A percentile compares a stretch with the other conserved stretches of the same genome.
These are phyloP conservation scores for Dermatemys mawii DNA, from an alignment of 2,113 vertebrate species.

Conservation along the genomic window DNA sequence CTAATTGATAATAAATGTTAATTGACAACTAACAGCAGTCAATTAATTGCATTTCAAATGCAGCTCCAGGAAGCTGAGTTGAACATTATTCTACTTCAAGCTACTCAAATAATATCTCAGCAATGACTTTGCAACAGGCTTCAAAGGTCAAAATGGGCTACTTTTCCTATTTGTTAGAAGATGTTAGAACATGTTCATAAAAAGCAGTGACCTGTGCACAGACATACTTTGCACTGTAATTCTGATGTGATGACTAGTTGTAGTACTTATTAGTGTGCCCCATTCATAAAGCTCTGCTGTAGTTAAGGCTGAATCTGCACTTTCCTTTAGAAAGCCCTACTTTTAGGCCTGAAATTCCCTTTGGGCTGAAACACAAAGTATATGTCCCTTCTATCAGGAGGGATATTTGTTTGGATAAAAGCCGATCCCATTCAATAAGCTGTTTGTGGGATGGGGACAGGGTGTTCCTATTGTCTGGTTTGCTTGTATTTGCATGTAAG, in stretches of 20 bases:
- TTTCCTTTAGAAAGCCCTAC: slow-evolving; percentile 21
- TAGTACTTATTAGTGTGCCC: slow-evolving; percentile 39
- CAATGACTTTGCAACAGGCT: slow-evolving; percentile 84
- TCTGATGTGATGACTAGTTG: slow-evolving; percentile 48
- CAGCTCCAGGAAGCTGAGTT: slow-evolving; percentile 85
- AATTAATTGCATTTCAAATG: slow-evolving; percentile 89
- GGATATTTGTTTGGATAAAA: slow-evolving; percentile 26
- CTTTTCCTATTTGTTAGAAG: slow-evolving; percentile 75
- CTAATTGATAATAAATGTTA: slow-evolving; percentile 89
- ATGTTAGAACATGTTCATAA: slow-evolving; percentile 72
- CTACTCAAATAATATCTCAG: slow-evolving; percentile 83
- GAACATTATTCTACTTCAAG: slow-evolving; percentile 84
- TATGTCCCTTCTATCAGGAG: not conserved
- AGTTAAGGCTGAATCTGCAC: slow-evolving; percentile 43
- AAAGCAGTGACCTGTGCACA: slow-evolving; percentile 68
- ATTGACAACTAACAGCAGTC: slow-evolving; percentile 90
- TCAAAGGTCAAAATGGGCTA: slow-evolving; percentile 79
- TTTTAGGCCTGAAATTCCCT: slow-evolving; percentile 40
- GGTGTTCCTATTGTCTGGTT: not conserved
- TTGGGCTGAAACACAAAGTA: not conserved
- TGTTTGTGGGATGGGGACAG: not conserved
- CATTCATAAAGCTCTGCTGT: not conserved
- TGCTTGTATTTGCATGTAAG: slow-evolving; percentile 9
- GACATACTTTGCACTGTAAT: slow-evolving; percentile 35
- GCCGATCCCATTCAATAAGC: not conserved